Evolutionary conservation across 2,888 invertebrate genomes (phyloP), one percentile per base, ranked within the genome.

Genomic region (Cosmorhoe ocellata): DNA sequence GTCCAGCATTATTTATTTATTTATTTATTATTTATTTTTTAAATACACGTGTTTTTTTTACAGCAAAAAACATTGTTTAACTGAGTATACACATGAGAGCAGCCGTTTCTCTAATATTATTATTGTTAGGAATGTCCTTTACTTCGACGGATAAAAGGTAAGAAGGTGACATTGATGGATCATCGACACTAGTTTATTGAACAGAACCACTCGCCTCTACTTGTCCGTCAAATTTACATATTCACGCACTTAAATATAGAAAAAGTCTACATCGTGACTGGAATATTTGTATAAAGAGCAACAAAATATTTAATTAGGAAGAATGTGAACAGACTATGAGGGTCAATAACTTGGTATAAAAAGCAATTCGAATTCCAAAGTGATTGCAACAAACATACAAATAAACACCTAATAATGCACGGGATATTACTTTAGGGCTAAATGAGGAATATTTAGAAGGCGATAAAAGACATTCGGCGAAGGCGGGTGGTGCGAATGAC

Each of bases 91-190:
- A n/a, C n/a, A n/a, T n/a, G n/a, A n/a, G n/a, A n/a, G n/a, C n/a
- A n/a, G n/a, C n/a, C n/a, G n/a, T n/a, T n/a, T n/a, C n/a, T n/a
- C n/a, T n/a, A n/a, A 27, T 36, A 30, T 38, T 40, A 37, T 32
- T 26, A 28, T 39, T 36, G 26, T 37, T 31, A 45, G 28, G 22
- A 40, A 46, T 51, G 58, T 61, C 60, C 62, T 62, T 54, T 62
- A 62, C 62, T 65, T 57, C 58, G 55, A 55, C 54, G 56, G 59
- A 52, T 59, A 51, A 50, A 64, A 66, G 62, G 66, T 63, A 67
- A 65, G 63, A 67, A 69, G 66, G 54, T 73, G 81, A 78, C 81
- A 71, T 71, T 81, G 80, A 84, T 76, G 65, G 73, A 81, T 80
- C 69, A 75, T 77, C 74, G 70, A 69, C 74, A 69, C 66, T 52